Percentiles rank a stretch among this genome's conserved stretches.
Evolutionary conservation across 2,113 vertebrate genomes (phyloP).

Genomic region (Ceyx margarethae): DNA sequence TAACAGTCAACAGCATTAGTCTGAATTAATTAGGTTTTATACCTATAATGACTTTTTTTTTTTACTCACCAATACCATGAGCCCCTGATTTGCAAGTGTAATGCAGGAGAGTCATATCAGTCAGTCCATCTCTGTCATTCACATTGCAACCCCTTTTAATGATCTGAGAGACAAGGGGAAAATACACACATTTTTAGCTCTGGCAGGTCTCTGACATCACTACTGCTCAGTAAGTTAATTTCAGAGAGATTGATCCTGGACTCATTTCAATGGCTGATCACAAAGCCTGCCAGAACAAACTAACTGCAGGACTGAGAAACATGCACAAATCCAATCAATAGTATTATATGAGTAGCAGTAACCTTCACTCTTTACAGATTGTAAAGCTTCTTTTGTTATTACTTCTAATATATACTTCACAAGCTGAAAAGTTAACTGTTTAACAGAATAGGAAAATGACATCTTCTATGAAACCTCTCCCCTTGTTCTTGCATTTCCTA

Average conservation of each 20-base stretch:
- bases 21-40: neutral
- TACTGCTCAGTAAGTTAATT: neutral
- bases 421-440: neutral
- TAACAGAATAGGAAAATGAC: neutral
- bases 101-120: slow-evolving; percentile 96
- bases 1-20: neutral
- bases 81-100: slow-evolving; percentile 98
- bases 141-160: slow-evolving; percentile 93
- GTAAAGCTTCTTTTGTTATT: neutral
- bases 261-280: neutral
- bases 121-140: slow-evolving; percentile 94
- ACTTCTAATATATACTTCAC: neutral
- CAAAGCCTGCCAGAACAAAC: neutral
- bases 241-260: neutral
- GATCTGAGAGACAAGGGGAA: slow-evolving; percentile 76
- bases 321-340: neutral
- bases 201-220: neutral
- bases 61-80: slow-evolving; percentile 90
- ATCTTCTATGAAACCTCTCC: neutral
- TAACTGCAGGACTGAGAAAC: neutral
- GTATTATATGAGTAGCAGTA: neutral
- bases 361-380: neutral
- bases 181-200: neutral
- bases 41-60: neutral
- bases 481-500: neutral